These are phyloP conservation scores for Drosophila orena DNA, from an alignment of 1,140 invertebrate species.

Conservation along the genomic window DNA sequence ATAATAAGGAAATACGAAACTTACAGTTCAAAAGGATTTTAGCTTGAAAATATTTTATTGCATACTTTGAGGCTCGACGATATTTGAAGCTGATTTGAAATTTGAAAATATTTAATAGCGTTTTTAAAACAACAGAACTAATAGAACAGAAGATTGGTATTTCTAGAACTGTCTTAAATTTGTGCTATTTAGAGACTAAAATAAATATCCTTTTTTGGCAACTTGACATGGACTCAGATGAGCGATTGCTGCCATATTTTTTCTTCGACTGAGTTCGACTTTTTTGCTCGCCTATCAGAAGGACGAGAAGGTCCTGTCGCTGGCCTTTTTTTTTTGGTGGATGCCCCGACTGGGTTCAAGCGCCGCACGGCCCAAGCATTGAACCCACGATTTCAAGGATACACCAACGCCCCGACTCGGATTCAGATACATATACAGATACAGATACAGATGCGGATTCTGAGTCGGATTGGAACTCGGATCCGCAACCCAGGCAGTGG, in stretches of 20 bases:
- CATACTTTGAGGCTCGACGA: not conserved
- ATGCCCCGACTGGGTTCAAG: slow-evolving; percentile 57
- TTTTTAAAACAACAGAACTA: no score
- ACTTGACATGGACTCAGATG: not conserved
- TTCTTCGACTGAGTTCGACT: not conserved
- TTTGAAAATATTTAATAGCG: no score
- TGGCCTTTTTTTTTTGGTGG: slow-evolving; percentile 25
- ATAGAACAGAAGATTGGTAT: no score
- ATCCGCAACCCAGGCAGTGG: slow-evolving; percentile 28
- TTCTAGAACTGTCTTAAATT: no score
- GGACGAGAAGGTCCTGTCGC: slow-evolving; percentile 13
- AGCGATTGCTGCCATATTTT: not conserved
- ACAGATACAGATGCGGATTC: not conserved
- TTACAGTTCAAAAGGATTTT: not conserved
- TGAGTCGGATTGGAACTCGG: slow-evolving; percentile 35
- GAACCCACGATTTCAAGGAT: slow-evolving; percentile 82
- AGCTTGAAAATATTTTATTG: no score
- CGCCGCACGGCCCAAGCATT: slow-evolving; percentile 69
- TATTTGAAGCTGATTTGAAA: no score
- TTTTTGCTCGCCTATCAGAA: slow-evolving; percentile 5
- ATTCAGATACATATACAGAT: not conserved
- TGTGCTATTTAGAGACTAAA: no score
- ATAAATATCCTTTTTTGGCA: not conserved
- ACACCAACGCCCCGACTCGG: slow-evolving; percentile 10
- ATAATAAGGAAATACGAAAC: no score